phyloP scores from a whole-genome alignment of 2,113 vertebrate genomes.

The Brachypteracias leptosomus region DNA sequence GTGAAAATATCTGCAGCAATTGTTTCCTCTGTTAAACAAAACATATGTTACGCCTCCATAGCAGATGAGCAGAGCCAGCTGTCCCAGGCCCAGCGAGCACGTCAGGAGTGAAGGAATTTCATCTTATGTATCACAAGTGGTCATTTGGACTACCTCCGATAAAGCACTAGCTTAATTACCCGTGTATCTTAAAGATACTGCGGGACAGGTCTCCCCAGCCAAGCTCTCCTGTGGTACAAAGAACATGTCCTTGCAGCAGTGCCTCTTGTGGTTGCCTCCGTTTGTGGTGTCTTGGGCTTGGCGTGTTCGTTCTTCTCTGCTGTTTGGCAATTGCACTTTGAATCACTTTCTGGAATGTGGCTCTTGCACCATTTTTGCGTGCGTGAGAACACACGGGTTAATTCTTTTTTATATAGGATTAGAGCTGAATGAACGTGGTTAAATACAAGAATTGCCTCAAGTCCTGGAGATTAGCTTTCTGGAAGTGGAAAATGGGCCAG shows the following conservation, averaged over 20 bases:
- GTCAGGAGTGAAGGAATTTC: conserved; percentile 19
- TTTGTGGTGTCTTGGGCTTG: neutral
- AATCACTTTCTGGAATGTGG: conserved; percentile 26
- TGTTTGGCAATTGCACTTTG: neutral
- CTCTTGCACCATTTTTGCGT: neutral
- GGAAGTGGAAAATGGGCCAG: conserved; percentile 5
- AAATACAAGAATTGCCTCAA: conserved; percentile 31
- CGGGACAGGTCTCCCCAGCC: neutral
- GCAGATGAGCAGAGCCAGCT: neutral
- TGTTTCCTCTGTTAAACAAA: neutral
- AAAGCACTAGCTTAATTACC: neutral
- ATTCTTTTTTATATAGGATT: neutral
- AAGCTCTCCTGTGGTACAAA: neutral
- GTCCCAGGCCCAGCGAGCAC: neutral
- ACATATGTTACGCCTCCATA: neutral
- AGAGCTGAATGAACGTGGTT: neutral
- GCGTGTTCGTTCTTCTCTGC: rapidly evolving
- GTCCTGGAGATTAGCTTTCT: conserved; percentile 2
- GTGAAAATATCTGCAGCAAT: neutral
- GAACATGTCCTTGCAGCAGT: neutral
- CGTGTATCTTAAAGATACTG: neutral
- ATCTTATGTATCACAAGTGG: neutral
- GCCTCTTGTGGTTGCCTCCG: neutral
- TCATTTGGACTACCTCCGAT: neutral
- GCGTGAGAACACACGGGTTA: neutral